Evolutionary conservation across 35 echinoderm and acorn worm species (phyloP).

Genomic region (Diadema setosum): DNA sequence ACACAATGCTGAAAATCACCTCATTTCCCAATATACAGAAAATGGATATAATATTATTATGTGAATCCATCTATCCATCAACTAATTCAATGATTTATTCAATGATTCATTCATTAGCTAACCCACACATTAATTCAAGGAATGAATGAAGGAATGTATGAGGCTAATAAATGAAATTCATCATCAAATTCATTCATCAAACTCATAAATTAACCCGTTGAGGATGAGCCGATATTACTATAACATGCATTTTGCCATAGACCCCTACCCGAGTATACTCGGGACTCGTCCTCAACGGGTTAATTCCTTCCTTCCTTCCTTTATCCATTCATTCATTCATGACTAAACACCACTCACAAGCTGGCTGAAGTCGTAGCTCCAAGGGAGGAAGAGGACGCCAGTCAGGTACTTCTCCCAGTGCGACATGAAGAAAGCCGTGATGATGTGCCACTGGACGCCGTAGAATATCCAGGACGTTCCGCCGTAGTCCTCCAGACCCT

Average conservation of each 20-base stretch:
- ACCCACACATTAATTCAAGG: not conserved
- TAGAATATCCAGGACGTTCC: slow-evolving; percentile 55
- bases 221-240: too few species aligned
- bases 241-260: too few species aligned
- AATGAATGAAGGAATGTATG: not conserved
- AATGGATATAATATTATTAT: too few species aligned
- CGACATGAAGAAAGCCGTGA: slow-evolving; percentile 51
- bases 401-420: slow-evolving; percentile 98
- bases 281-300: too few species aligned
- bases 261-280: too few species aligned
- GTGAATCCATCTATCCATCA: too few species aligned
- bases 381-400: slow-evolving; percentile 77
- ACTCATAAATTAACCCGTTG: not conserved
- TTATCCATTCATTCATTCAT: not conserved
- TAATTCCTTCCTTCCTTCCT: too few species aligned
- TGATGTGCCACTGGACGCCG: slow-evolving; percentile 56
- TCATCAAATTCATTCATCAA: not conserved
- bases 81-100: too few species aligned
- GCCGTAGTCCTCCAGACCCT: slow-evolving; percentile 63
- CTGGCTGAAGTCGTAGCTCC: slow-evolving; percentile 95
- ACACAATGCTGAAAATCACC: too few species aligned
- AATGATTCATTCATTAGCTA: not conserved
- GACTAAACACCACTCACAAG: slow-evolving; percentile 50
- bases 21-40: too few species aligned
- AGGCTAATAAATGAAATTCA: not conserved